Conservation (phyloP, 2,888 invertebrate species). For the Geotrupes spiniger region DNA sequence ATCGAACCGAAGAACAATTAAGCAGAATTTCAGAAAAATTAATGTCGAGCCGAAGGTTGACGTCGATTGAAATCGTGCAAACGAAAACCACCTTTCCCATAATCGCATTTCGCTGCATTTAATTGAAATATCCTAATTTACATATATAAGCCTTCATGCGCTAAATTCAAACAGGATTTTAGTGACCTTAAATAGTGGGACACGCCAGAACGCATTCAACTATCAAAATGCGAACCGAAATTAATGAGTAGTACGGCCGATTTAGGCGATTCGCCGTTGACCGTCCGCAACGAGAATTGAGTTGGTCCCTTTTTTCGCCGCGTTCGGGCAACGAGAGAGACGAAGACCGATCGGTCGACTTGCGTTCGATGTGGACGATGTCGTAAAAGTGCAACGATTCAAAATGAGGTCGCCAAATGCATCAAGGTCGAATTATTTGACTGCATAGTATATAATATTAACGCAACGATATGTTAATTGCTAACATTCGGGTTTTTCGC, state of each 20-base stretch:
- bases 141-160: conserved; percentile 16
- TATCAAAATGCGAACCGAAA: conserved; percentile 32
- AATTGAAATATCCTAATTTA: conserved; percentile 7
- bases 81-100: no score
- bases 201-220: conserved; percentile 32
- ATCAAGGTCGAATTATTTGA: conserved; percentile 48
- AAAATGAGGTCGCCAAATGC: conserved; percentile 50
- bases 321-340: not conserved
- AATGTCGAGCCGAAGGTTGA: no score
- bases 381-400: conserved; percentile 45
- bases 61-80: no score
- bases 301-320: not conserved
- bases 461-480: conserved; percentile 14
- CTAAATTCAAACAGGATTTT: conserved; percentile 35
- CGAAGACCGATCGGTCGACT: not conserved
- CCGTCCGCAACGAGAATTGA: not conserved
- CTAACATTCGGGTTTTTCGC: conserved; percentile 1
- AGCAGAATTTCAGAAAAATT: no score
- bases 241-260: conserved; percentile 29
- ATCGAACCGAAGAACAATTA: no score
- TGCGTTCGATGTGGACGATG: not conserved
- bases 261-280: conserved; percentile 20
- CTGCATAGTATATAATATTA: conserved; percentile 21
- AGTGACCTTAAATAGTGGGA: conserved; percentile 35
- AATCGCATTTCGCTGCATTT: not conserved